Percentiles rank a stretch among this genome's conserved stretches.
Evolutionary conservation across 2,888 invertebrate genomes (phyloP).

Genomic region (Amphipyra tragopoginis): DNA sequence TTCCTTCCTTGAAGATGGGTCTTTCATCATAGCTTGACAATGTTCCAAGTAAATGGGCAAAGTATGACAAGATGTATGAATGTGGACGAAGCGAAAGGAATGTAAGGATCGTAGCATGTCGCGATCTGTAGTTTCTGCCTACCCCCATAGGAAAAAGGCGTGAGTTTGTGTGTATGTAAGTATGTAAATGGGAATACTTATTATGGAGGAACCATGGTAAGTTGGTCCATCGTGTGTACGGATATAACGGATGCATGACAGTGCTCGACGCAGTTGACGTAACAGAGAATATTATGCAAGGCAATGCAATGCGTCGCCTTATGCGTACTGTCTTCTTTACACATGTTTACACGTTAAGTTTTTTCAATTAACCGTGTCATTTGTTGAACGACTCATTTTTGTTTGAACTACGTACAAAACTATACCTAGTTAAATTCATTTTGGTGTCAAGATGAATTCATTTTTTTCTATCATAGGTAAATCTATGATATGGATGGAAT

Average conservation of each 20-base stretch:
- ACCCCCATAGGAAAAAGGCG: too few species aligned
- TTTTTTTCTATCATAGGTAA: too few species aligned
- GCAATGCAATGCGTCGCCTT: slow-evolving; percentile 30
- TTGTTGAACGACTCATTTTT: slow-evolving; percentile 4
- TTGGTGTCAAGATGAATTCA: too few species aligned
- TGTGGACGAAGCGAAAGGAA: too few species aligned
- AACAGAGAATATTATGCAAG: slow-evolving; percentile 43
- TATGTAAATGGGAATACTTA: not conserved
- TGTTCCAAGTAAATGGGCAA: not conserved
- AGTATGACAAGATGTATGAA: too few species aligned
- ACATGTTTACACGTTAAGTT: slow-evolving; percentile 30
- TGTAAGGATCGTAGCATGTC: too few species aligned
- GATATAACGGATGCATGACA: slow-evolving; percentile 33
- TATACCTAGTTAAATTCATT: too few species aligned
- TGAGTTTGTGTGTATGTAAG: too few species aligned
- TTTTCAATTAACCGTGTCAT: slow-evolving; percentile 31
- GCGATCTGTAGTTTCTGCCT: too few species aligned
- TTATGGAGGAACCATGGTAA: slow-evolving; percentile 12
- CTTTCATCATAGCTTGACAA: slow-evolving; percentile 13
- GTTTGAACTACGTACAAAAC: too few species aligned
- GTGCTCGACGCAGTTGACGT: slow-evolving; percentile 38
- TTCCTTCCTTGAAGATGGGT: slow-evolving; percentile 40
- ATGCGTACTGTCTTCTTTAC: slow-evolving; percentile 20
- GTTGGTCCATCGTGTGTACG: slow-evolving; percentile 17
- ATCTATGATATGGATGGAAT: too few species aligned